Conservation (phyloP, 2,888 invertebrate genomes). For the Sinelater perroti region DNA sequence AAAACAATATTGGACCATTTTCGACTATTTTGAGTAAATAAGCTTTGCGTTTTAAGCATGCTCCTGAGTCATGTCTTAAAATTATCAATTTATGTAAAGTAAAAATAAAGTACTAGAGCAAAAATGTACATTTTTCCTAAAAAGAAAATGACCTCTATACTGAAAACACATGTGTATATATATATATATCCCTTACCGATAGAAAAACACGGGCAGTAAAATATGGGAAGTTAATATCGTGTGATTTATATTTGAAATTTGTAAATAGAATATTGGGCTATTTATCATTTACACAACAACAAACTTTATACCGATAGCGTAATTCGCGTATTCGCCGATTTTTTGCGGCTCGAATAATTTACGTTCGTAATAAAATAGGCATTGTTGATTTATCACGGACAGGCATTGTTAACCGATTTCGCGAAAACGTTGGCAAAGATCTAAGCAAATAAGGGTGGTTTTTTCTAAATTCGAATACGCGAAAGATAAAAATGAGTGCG, state of each 20-base stretch:
- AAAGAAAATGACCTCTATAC: too few relatives aligned
- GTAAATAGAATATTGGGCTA: constrained; percentile 35
- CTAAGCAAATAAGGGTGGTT: constrained; percentile 1
- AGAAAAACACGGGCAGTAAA: constrained; percentile 27
- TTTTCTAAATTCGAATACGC: constrained; percentile 10
- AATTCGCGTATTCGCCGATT: constrained; percentile 34
- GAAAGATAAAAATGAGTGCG: constrained; percentile 13
- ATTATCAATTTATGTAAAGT: too few relatives aligned
- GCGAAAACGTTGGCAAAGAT: constrained; percentile 1
- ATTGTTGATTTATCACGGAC: constrained; percentile 24
- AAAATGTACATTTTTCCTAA: too few relatives aligned
- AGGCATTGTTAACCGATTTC: constrained; percentile 23
- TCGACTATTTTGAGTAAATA: too few relatives aligned
- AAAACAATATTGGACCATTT: too few relatives aligned
- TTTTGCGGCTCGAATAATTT: constrained; percentile 27
- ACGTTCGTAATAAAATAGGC: constrained; percentile 27
- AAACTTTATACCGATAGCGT: constrained; percentile 37
- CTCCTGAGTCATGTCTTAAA: too few relatives aligned
- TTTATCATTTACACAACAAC: constrained; percentile 38
- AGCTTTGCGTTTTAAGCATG: too few relatives aligned
- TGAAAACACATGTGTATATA: too few relatives aligned
- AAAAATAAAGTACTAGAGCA: too few relatives aligned
- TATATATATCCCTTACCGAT: too few relatives aligned
- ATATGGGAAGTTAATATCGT: constrained; percentile 35
- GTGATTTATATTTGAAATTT: constrained; percentile 37